A percentile compares a stretch with the other conserved stretches of the same genome.
Conservation (phyloP, 2,888 invertebrate species). For the Busseola fusca region DNA sequence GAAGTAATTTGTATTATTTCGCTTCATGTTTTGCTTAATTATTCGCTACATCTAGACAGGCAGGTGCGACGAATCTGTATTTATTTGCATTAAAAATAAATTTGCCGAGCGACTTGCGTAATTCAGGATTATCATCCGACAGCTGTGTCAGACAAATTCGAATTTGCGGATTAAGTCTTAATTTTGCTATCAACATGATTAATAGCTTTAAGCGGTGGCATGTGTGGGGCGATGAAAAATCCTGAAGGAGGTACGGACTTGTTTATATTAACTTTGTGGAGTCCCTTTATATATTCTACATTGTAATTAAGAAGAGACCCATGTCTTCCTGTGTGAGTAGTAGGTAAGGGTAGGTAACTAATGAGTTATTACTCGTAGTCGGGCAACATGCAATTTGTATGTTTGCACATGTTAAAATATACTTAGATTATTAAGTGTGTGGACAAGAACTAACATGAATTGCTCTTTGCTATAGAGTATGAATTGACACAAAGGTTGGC, state of each 20-base stretch:
- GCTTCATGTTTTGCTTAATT: slow-evolving; percentile 85
- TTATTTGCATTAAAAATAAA: slow-evolving; percentile 88
- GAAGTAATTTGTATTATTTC: slow-evolving; percentile 86
- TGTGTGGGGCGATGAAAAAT: slow-evolving; percentile 57
- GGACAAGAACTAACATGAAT: not conserved
- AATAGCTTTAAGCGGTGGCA: slow-evolving; percentile 69
- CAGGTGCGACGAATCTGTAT: slow-evolving; percentile 87
- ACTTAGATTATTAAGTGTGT: not conserved
- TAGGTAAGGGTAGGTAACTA: slow-evolving; percentile 37
- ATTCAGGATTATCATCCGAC: slow-evolving; percentile 84
- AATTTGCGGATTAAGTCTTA: slow-evolving; percentile 83
- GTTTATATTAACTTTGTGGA: slow-evolving; percentile 32
- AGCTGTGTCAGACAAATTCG: slow-evolving; percentile 83
- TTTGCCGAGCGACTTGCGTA: slow-evolving; percentile 82
- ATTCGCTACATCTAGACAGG: slow-evolving; percentile 83
- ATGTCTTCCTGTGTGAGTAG: slow-evolving; percentile 34
- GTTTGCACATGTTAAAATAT: slow-evolving; percentile 24
- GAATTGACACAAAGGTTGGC: not conserved
- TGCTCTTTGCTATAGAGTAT: not conserved
- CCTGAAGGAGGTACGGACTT: slow-evolving; percentile 38
- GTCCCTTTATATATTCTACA: slow-evolving; percentile 24
- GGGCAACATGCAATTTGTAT: slow-evolving; percentile 16
- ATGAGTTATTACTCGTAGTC: slow-evolving; percentile 39
- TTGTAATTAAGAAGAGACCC: slow-evolving; percentile 45
- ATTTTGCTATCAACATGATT: slow-evolving; percentile 79